Evolutionary conservation across 2,797 vertebrate genomes (phyloP), one percentile per base, ranked within the genome.

Genomic region (Poeciliopsis infans): DNA sequence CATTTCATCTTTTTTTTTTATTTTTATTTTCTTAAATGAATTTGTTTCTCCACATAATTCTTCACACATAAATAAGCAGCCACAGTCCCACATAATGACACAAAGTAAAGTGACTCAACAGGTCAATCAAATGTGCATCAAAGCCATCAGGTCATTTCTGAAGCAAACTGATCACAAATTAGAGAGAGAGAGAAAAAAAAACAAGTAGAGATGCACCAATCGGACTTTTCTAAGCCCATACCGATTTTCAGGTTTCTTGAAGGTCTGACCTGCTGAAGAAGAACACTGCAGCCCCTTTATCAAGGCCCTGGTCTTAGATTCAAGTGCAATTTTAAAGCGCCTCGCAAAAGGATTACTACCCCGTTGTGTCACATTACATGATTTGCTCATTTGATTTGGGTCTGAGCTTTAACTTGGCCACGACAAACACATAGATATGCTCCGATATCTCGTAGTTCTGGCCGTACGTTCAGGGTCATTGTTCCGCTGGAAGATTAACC

Each of bases 1-100:
- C 97, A 98, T 97, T 97, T 97, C 97, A 97, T 96, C 83, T 91
- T 88, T 90, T 82, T 79, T 78, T 39, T 4, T 4, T 12, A 15
- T 46, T 45, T 57, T 7, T 41, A 41, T 41, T 41, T 25, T 43
- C 45, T 81, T 86, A 86, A 90, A 75, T 89, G 80, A 91, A 86
- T 85, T 86, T 41, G 85, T 88, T 92, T 93, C 88, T 89, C 92
- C 90, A 91, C 91, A 93, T 87, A 75, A 93, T 91, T 93, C 75
- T 89, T 91, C 87, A 92, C 83, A 94, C 89, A 94, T 85, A 95
- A 91, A 82, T 43, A 93, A 89, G 91, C 87, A 93, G 88, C 93
- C 90, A 93, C 91, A 94, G 88, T 91, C 93, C 90, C 92, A 93
- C 91, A 93, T 89, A 91, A 91, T 87, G 89, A 92, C 88, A 92